Evolutionary conservation across 2,113 vertebrate species (phyloP).

Genomic region (Corynorhinus townsendii): DNA sequence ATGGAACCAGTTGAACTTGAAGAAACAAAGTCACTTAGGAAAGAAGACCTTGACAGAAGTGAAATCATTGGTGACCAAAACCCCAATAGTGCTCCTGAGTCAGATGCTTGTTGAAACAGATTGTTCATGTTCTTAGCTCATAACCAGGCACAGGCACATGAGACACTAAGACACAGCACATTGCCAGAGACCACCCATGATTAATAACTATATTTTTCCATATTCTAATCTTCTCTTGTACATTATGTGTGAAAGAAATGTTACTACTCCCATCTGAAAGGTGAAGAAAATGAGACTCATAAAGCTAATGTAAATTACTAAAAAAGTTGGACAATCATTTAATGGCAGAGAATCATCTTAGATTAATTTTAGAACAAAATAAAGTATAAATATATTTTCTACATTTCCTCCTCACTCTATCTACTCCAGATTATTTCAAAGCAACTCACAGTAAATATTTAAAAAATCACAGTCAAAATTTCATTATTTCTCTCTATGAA

Average conservation of each 20-base stretch:
- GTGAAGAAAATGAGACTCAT: background rate
- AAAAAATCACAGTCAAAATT: background rate
- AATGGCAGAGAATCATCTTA: background rate
- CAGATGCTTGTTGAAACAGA: background rate
- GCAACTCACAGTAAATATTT: background rate
- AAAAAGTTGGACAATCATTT: background rate
- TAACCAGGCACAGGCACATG: background rate
- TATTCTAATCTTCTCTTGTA: background rate
- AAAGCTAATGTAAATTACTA: background rate
- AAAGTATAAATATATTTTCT: background rate
- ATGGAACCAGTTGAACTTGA: background rate
- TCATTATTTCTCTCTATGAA: background rate
- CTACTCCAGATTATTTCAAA: background rate
- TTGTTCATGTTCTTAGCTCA: background rate
- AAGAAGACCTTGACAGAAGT: background rate
- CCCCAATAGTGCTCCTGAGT: background rate
- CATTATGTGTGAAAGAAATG: background rate
- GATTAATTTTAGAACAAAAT: background rate
- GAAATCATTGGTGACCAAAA: background rate
- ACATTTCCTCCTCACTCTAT: background rate
- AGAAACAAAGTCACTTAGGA: background rate
- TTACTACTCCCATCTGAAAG: background rate
- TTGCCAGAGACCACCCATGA: background rate
- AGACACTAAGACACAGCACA: background rate
- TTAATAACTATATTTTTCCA: background rate